Evolutionary conservation across 2,888 invertebrate species (phyloP).

Genomic region (Enchytraeus crypticus): DNA sequence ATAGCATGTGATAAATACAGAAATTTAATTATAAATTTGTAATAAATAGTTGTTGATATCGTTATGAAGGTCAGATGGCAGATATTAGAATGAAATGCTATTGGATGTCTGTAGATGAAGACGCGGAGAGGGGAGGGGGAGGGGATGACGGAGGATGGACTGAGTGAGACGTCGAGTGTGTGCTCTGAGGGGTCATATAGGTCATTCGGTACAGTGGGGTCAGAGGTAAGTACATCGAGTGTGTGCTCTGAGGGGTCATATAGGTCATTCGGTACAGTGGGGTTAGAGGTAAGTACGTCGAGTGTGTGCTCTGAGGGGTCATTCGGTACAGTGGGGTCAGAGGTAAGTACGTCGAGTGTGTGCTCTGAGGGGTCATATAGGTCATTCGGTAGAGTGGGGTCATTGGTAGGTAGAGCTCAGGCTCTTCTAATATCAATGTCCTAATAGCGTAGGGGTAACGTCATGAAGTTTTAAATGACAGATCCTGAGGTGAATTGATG

Average conservation of each 20-base stretch:
- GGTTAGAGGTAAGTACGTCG: conserved; percentile 68
- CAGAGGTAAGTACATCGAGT: conserved; percentile 75
- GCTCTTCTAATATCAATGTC: no score
- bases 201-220: conserved; percentile 43
- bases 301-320: conserved; percentile 78
- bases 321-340: conserved; percentile 39
- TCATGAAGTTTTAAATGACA: no score
- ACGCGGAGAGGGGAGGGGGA: background rate
- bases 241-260: conserved; percentile 71
- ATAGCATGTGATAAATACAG: no score
- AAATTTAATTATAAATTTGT: no score
- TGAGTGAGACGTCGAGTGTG: conserved; percentile 81
- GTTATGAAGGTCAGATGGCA: no score
- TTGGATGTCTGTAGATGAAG: no score
- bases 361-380: conserved; percentile 86
- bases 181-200: conserved; percentile 65
- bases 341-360: conserved; percentile 62
- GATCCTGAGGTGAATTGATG: no score
- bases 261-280: conserved; percentile 41
- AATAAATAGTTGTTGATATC: no score
- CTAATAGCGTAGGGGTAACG: no score
- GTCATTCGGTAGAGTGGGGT: conserved; percentile 38
- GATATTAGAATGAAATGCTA: no score
- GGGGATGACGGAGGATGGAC: conserved; percentile 41
- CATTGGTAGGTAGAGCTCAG: no score